Conservation (phyloP, 1,140 invertebrate genomes). For the Colletes latitarsis region DNA sequence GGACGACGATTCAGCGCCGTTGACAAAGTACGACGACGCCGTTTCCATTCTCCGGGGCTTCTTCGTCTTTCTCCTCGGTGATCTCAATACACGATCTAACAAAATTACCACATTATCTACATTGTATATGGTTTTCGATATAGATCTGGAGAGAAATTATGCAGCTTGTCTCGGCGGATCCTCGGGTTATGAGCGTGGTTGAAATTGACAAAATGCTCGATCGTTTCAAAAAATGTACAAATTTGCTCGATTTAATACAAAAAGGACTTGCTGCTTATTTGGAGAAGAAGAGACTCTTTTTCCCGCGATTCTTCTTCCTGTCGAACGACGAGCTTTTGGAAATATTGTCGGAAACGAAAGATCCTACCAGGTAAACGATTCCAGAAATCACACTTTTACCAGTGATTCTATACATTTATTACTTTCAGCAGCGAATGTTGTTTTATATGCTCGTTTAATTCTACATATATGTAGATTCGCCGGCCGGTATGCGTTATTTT, state of each 20-base stretch:
- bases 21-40: constrained; percentile 96
- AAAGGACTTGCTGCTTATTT: constrained; percentile 96
- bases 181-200: constrained; percentile 91
- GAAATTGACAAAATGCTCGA: constrained; percentile 97
- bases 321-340: constrained; percentile 98
- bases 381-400: too few relatives aligned
- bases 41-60: constrained; percentile 64
- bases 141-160: constrained; percentile 96
- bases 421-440: too few relatives aligned
- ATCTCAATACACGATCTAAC: too few relatives aligned
- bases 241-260: constrained; percentile 93
- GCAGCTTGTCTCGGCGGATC: constrained; percentile 90
- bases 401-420: too few relatives aligned
- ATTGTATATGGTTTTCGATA: neutral
- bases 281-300: constrained; percentile 97
- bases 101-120: neutral
- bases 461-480: too few relatives aligned
- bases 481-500: too few relatives aligned
- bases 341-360: constrained; percentile 98
- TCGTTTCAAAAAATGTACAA: constrained; percentile 93
- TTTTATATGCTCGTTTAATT: too few relatives aligned
- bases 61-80: too few relatives aligned
- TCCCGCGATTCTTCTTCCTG: constrained; percentile 98
- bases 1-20: constrained; percentile 94
- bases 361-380: constrained; percentile 89